Base-by-base conservation (phyloP, 2,797 vertebrate genomes). In the Sebastes wilsoni region DNA sequence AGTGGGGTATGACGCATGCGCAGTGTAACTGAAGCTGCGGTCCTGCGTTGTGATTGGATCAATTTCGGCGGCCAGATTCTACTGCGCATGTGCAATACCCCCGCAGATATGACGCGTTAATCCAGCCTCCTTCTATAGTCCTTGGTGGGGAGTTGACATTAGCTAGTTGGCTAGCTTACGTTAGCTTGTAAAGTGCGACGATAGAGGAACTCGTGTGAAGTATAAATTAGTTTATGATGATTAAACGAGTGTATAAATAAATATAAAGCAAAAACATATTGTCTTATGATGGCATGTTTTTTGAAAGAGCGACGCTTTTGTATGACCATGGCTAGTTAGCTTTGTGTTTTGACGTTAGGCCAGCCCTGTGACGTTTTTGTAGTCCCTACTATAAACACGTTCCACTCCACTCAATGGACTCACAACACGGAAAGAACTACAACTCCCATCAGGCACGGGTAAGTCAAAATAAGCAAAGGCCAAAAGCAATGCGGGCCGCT, bases 351-450 rank as follows among this genome's bases (percentile, higher is more conserved):
- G 69, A 54, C 38, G 14, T 67, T 67, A 85, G 74, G 79, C 85
- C 86, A 7, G 59, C 28, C 27, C 20, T 54, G 36, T 70, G 32
- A 69, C 67, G 59, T 84, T 75, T 95, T 75, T 95, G 95, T 96
- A 96, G 95, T 96, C 80, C 81, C 62, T 2, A 18, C 5, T 16
- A 22, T 16, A 34, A 60, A 84, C 56, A 82, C 72, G 32, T 66
- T 65, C 12, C 1, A 55, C 6, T n/a, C 8, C 0, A 55, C 8
- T 59, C 55, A 75, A 87, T 5, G 32, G 14, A 0, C 6, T 0
- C 6, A 1, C 5, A 18, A 22, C n/a, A 8, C 1, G 0, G 1
- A 55, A n/a, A 84, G 68, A 93, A 96, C 96, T 96, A 96, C 95
- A 96, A 91, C 65, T 92, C 79, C 95, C 93, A 2, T 18, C 1